Percentiles rank a stretch among this genome's conserved stretches.
Evolutionary conservation across 2,113 vertebrate genomes (phyloP).

Genomic region (Poeciliopsis turrubarensis): DNA sequence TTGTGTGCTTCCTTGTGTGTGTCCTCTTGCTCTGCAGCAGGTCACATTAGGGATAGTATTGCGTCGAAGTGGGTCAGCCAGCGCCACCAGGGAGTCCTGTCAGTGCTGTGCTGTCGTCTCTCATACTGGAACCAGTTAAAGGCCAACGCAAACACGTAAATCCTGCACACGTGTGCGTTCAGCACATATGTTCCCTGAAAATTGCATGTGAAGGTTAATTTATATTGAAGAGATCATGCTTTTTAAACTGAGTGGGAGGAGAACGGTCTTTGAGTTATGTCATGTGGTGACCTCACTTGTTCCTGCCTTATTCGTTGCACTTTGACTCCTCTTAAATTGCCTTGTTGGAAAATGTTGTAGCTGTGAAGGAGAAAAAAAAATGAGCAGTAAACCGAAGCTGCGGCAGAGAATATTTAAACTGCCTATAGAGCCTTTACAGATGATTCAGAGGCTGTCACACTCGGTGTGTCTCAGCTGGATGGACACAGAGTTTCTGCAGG

Average conservation of each 20-base stretch:
- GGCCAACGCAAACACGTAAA: constrained; percentile 41
- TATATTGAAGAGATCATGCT: background rate
- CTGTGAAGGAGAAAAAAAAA: constrained; percentile 16
- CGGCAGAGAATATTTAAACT: constrained; percentile 31
- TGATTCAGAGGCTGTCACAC: constrained; percentile 60
- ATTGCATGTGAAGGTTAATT: constrained; percentile 11
- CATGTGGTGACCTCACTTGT: constrained; percentile 24
- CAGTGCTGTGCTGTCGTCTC: constrained; percentile 55
- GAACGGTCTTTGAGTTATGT: constrained; percentile 9
- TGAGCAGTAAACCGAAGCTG: constrained; percentile 8
- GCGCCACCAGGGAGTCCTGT: constrained; percentile 68
- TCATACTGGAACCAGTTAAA: constrained; percentile 39
- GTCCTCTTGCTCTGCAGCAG: constrained; percentile 57
- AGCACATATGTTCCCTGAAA: background rate
- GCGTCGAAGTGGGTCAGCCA: constrained; percentile 73
- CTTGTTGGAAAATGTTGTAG: constrained; percentile 13
- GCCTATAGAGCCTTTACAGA: constrained; percentile 31
- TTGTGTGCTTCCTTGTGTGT: constrained; percentile 1
- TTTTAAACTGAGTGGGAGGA: background rate
- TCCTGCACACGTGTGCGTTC: constrained; percentile 7
- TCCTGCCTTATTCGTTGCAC: constrained; percentile 29
- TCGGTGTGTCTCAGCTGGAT: constrained; percentile 49
- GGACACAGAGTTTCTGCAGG: constrained; percentile 55
- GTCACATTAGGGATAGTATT: constrained; percentile 75
- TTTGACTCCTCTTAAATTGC: constrained; percentile 50